Percentiles rank a stretch among this genome's conserved stretches.
These are phyloP conservation scores for Pentalonia nigronervosa DNA, from an alignment of 1,140 invertebrate genomes.

Conservation along the genomic window DNA sequence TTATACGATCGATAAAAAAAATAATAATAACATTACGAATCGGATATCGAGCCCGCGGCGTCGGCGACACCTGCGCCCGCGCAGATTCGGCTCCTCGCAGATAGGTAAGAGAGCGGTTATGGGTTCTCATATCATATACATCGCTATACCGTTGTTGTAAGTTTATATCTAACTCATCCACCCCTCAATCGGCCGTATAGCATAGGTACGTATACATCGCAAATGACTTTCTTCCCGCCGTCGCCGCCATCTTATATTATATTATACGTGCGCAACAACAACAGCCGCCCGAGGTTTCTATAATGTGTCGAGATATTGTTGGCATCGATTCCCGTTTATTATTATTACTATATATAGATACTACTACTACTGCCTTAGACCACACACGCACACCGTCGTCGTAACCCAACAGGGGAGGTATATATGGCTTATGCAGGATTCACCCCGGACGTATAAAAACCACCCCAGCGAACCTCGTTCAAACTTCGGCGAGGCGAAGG, in stretches of 20 bases:
- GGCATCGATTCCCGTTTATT: constrained; percentile 45
- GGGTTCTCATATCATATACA: background rate
- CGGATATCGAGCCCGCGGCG: background rate
- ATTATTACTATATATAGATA: background rate
- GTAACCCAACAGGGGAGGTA: background rate
- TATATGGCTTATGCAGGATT: background rate
- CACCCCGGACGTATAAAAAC: background rate
- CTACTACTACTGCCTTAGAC: background rate
- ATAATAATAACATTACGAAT: background rate
- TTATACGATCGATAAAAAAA: no score
- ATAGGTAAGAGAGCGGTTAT: background rate
- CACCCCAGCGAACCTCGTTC: background rate
- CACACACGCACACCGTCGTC: background rate
- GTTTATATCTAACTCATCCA: background rate
- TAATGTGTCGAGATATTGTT: constrained; percentile 50
- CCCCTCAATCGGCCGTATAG: background rate
- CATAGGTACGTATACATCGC: background rate
- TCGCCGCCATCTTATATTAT: background rate
- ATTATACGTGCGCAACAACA: no score
- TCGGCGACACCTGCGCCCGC: background rate
- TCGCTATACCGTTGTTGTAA: background rate
- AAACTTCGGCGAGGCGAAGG: background rate
- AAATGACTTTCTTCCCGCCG: background rate
- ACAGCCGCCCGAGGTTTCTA: background rate
- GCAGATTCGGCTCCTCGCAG: background rate